A percentile compares a stretch with the other conserved stretches of the same genome.
Conservation (phyloP, 2,113 vertebrate genomes). For the Hemibagrus wyckioides region DNA sequence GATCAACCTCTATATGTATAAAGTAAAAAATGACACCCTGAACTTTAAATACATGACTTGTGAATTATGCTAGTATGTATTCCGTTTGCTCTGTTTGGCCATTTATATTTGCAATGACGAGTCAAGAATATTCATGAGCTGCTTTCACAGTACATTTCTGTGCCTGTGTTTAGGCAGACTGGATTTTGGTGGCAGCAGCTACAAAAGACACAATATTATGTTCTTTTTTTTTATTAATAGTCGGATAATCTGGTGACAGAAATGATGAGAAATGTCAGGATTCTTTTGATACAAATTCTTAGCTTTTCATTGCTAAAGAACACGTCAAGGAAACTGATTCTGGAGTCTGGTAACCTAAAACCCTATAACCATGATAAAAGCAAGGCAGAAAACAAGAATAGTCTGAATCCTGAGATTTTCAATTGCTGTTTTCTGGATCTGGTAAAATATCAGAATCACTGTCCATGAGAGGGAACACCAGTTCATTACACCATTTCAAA, state of each 20-base stretch:
- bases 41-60: neutral
- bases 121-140: conserved; percentile 9
- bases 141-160: conserved; percentile 4
- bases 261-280: neutral
- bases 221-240: neutral
- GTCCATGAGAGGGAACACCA: neutral
- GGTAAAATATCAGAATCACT: neutral
- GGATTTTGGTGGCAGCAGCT: neutral
- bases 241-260: neutral
- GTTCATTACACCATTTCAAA: neutral
- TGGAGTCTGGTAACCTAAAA: neutral
- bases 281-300: neutral
- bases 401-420: neutral
- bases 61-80: neutral
- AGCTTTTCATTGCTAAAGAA: conserved; percentile 2
- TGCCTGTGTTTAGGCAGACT: neutral
- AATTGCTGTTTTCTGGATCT: neutral
- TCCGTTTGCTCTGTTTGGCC: conserved; percentile 1
- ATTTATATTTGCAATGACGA: neutral
- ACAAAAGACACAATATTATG: neutral
- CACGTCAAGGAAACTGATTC: neutral
- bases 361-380: neutral
- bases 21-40: neutral
- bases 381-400: neutral
- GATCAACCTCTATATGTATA: neutral